phyloP scores from a whole-genome alignment of 2,797 vertebrate genomes.

The Phrynocephalus forsythii region DNA sequence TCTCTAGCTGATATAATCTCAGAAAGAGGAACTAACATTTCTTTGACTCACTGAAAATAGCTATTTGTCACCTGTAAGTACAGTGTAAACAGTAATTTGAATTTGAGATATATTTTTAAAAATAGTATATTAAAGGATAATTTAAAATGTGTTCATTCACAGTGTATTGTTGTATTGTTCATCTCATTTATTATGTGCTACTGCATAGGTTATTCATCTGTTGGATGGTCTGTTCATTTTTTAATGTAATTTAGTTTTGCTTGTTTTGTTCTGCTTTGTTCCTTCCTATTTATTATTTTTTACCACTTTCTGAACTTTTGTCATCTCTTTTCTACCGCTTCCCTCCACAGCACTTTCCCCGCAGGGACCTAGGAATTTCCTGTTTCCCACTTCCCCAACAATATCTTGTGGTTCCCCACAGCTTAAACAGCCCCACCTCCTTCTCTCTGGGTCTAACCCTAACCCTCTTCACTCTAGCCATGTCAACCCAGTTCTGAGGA shows the following conservation, averaged over 20 bases:
- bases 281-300: slow-evolving; percentile 68
- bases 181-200: slow-evolving; percentile 61
- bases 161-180: slow-evolving; percentile 59
- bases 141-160: slow-evolving; percentile 53
- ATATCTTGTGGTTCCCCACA: slow-evolving; percentile 87
- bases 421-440: slow-evolving; percentile 85
- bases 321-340: slow-evolving; percentile 81
- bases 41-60: neutral
- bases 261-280: slow-evolving; percentile 76
- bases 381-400: slow-evolving; percentile 91
- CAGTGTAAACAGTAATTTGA: slow-evolving; percentile 12
- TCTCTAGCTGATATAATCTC: neutral
- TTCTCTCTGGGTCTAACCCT: slow-evolving; percentile 84
- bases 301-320: slow-evolving; percentile 78
- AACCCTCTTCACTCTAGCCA: slow-evolving; percentile 83
- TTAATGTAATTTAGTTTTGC: slow-evolving; percentile 51
- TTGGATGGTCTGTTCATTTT: slow-evolving; percentile 61
- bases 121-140: slow-evolving; percentile 1
- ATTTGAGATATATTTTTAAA: slow-evolving; percentile 24
- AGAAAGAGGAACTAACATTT: slow-evolving; percentile 15
- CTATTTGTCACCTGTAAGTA: slow-evolving; percentile 20
- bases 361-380: slow-evolving; percentile 88
- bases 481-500: slow-evolving; percentile 93
- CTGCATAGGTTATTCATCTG: slow-evolving; percentile 34
- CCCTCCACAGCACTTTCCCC: slow-evolving; percentile 83